phyloP scores from a whole-genome alignment of 1,140 invertebrate species.

The Cotesia glomerata region DNA sequence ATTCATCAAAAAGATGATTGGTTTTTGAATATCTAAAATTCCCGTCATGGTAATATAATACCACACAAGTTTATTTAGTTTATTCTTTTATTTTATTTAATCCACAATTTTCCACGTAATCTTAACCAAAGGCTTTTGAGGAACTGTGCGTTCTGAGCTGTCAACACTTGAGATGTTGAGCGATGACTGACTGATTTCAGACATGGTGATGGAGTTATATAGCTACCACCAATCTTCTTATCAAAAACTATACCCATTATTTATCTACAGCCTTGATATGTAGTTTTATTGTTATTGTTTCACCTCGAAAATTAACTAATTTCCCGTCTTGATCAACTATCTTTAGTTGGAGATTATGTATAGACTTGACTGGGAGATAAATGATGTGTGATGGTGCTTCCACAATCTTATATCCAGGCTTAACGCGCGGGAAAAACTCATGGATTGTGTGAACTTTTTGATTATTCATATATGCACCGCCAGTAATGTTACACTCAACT shows the following conservation, averaged over 20 bases:
- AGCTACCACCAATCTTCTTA: not conserved
- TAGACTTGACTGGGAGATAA: not conserved
- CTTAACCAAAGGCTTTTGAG: slow-evolving; percentile 7
- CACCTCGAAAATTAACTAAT: not conserved
- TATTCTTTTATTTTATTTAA: too few species aligned
- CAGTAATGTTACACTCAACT: slow-evolving; percentile 21
- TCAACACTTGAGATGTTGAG: not conserved
- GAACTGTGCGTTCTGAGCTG: not conserved
- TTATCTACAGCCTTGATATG: not conserved
- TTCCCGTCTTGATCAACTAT: slow-evolving; percentile 2
- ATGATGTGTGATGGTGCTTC: slow-evolving; percentile 5
- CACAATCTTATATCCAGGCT: slow-evolving; percentile 1
- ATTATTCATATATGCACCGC: slow-evolving; percentile 12
- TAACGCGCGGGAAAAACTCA: not conserved
- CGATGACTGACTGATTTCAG: not conserved
- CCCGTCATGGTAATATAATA: too few species aligned
- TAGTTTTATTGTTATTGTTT: not conserved
- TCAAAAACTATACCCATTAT: slow-evolving; percentile 5
- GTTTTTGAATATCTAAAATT: too few species aligned
- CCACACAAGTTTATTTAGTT: too few species aligned
- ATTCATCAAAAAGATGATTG: too few species aligned
- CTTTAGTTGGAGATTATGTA: not conserved
- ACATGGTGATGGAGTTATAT: not conserved
- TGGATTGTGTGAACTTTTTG: slow-evolving; percentile 6
- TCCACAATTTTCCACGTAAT: too few species aligned